Base-by-base conservation (phyloP, 2,888 invertebrate species). In the Imbricaverruca yamaguchii region DNA sequence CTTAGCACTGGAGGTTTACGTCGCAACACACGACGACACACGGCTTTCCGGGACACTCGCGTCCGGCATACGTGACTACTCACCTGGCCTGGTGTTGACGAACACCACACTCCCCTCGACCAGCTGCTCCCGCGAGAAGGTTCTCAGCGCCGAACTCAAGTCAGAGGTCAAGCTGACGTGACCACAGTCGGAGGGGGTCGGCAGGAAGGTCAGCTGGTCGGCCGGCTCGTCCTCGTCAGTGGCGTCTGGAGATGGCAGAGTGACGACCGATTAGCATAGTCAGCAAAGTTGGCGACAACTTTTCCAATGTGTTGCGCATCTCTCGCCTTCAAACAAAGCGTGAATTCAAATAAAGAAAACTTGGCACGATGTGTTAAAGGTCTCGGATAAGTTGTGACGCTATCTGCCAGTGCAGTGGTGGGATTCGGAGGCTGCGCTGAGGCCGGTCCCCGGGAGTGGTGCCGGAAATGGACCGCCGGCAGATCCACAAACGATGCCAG, bases 151-250 rank as follows among this genome's bases (percentile, higher is more conserved):
- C 11, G 59, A 11, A 13, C 59, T 15, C 11, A 15, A 15, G 59
- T 59, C 59, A 59, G 59, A 89, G 80, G 89, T 89, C 82, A 92
- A 88, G 0, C 94, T 92, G 80, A 97, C 90, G 86, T 93, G 90
- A 10, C 93, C 93, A 86, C 91, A 91, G 87, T 89, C 93, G 59
- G 92, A 91, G 11, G 86, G 85, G 7, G 87, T 87, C 13, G 98
- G 91, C 82, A 94, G 92, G 85, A 93, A 97, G 6, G 92, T 91
- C 15, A 98, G 90, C 83, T 94, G 93, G 83, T 92, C 91, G 0
- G 93, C 89, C 0, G 92, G 91, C 0, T 94, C 93, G 86, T 97
- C 97, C 23, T 93, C 92, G 86, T 95, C 95, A 63, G 89, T 87
- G 2, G 92, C 91, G 85, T 91, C 92, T 92, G 89, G 83, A 59